These are phyloP conservation scores for Scaptomyza polygonia DNA, from an alignment of 2,888 invertebrate genomes.

Conservation along the genomic window DNA sequence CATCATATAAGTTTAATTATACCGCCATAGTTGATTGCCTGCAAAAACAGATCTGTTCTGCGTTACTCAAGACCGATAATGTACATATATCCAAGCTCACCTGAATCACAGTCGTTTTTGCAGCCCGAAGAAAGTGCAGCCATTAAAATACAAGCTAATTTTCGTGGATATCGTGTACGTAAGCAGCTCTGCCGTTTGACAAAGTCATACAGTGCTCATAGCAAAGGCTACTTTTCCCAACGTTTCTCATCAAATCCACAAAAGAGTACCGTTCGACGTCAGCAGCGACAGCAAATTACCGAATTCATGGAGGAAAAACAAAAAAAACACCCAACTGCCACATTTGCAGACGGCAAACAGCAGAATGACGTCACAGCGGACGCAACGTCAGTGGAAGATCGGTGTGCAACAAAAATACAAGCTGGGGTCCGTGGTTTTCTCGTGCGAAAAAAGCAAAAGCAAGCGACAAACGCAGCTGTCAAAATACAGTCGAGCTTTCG, in stretches of 20 bases:
- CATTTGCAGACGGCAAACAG: conserved; percentile 22
- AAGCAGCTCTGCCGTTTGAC: conserved; percentile 83
- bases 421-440: conserved; percentile 83
- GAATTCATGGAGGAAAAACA: conserved; percentile 49
- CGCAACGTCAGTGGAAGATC: conserved; percentile 72
- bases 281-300: conserved; percentile 21
- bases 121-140: conserved; percentile 85
- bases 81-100: conserved; percentile 84
- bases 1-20: neutral
- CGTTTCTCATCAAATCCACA: conserved; percentile 31
- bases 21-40: neutral
- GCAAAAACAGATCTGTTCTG: conserved; percentile 19
- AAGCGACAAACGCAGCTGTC: conserved; percentile 83
- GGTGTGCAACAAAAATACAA: conserved; percentile 83
- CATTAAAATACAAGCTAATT: conserved; percentile 86
- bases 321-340: conserved; percentile 16
- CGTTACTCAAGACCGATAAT: conserved; percentile 71
- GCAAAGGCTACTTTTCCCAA: conserved; percentile 38
- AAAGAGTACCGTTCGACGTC: conserved; percentile 45
- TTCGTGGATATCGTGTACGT: conserved; percentile 86
- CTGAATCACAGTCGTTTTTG: conserved; percentile 78
- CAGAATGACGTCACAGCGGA: conserved; percentile 24
- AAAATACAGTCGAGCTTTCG: conserved; percentile 85
- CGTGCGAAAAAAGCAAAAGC: conserved; percentile 83
- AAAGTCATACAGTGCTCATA: conserved; percentile 29